Evolutionary conservation across 2,888 invertebrate genomes (phyloP).

Genomic region (Ophion obscuratus): DNA sequence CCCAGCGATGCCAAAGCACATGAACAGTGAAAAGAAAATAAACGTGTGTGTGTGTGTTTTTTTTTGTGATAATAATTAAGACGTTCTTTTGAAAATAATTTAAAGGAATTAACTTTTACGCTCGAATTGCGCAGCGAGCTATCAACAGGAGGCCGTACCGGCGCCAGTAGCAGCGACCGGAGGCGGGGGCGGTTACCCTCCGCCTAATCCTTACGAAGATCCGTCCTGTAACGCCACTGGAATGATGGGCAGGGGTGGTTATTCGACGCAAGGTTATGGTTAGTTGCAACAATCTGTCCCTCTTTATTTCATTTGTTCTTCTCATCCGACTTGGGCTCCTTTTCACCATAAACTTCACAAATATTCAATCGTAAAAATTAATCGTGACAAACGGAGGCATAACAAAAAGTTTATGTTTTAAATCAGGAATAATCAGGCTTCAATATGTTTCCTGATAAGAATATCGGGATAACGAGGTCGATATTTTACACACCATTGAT

Average conservation of each 20-base stretch:
- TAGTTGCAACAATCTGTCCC: conserved; percentile 70
- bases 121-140: conserved; percentile 75
- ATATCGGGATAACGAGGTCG: too few relatives aligned
- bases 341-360: too few relatives aligned
- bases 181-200: conserved; percentile 77
- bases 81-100: background rate
- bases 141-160: conserved; percentile 80
- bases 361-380: too few relatives aligned
- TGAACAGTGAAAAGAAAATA: background rate
- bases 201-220: conserved; percentile 79
- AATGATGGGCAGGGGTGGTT: conserved; percentile 79
- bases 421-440: too few relatives aligned
- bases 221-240: conserved; percentile 78
- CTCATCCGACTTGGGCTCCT: too few relatives aligned
- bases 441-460: too few relatives aligned
- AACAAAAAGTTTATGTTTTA: too few relatives aligned
- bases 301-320: conserved; percentile 50
- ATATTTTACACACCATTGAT: too few relatives aligned
- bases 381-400: too few relatives aligned
- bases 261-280: conserved; percentile 81
- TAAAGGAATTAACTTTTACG: conserved; percentile 59
- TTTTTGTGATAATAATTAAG: background rate
- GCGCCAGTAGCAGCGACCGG: conserved; percentile 74
- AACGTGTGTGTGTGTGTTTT: background rate
- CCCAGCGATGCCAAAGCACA: too few relatives aligned